Conservation (phyloP, 2,888 invertebrate species). For the Cryptocephalus moraei region DNA sequence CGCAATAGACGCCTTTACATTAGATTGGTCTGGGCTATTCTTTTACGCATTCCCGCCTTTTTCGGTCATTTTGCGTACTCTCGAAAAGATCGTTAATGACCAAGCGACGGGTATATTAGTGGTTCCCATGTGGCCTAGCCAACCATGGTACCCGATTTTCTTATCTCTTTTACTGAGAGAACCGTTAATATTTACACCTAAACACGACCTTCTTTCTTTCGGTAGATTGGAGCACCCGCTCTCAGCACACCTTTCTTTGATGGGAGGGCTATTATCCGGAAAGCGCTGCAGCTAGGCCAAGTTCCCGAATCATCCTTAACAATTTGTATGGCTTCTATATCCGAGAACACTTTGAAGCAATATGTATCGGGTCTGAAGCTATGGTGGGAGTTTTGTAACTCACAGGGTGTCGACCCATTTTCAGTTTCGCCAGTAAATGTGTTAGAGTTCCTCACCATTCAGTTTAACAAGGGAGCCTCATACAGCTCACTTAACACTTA, state of each 20-base stretch:
- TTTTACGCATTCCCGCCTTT: conserved; percentile 11
- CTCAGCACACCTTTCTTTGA: conserved; percentile 1
- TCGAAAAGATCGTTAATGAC: background rate
- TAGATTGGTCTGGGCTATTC: conserved; percentile 4
- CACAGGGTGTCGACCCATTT: background rate
- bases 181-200: background rate
- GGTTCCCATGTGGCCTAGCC: background rate
- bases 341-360: conserved; percentile 5
- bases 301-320: conserved; percentile 1
- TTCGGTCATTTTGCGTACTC: background rate
- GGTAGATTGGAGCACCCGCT: background rate
- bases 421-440: background rate
- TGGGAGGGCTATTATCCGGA: conserved; percentile 1
- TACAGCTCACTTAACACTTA: conserved; percentile 8
- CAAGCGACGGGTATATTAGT: background rate
- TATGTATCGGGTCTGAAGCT: conserved; percentile 3
- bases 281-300: background rate
- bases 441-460: conserved; percentile 3
- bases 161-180: background rate
- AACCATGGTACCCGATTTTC: background rate
- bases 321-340: conserved; percentile 4
- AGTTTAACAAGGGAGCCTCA: conserved; percentile 3
- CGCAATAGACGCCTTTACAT: conserved; percentile 22
- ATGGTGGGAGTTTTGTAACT: conserved; percentile 7
- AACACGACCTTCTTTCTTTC: background rate